Percentiles rank a stretch among this genome's conserved stretches.
These are phyloP conservation scores for Lates calcarifer DNA, from an alignment of 2,113 vertebrate genomes.

Conservation along the genomic window DNA sequence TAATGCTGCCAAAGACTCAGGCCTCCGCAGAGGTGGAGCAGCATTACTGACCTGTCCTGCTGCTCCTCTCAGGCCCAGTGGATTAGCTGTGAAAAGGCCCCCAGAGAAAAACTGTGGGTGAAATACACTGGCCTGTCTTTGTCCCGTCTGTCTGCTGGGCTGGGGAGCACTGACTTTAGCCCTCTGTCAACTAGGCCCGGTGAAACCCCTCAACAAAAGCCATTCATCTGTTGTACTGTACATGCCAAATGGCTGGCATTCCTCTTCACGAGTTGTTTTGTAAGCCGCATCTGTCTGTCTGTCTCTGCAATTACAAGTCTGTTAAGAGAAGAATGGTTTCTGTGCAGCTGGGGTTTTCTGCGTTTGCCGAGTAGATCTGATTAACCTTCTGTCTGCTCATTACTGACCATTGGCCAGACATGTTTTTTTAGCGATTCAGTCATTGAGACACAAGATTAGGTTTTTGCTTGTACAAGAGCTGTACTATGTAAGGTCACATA, in stretches of 20 bases:
- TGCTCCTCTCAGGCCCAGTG: conserved; percentile 78
- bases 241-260: conserved; percentile 81
- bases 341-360: conserved; percentile 79
- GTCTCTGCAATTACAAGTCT: conserved; percentile 78
- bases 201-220: conserved; percentile 82
- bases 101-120: conserved; percentile 76
- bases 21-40: conserved; percentile 76
- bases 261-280: conserved; percentile 79
- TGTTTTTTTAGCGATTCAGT: conserved; percentile 51
- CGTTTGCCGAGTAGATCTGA: conserved; percentile 73
- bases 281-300: conserved; percentile 80
- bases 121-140: conserved; percentile 80
- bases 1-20: conserved; percentile 78
- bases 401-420: conserved; percentile 66
- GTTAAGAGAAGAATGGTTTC: conserved; percentile 79
- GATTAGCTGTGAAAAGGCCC: conserved; percentile 83
- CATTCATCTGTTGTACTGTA: conserved; percentile 83
- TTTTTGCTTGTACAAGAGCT: conserved; percentile 67
- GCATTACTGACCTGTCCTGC: conserved; percentile 80
- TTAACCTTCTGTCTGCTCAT: conserved; percentile 79
- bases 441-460: conserved; percentile 60
- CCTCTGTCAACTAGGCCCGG: conserved; percentile 74
- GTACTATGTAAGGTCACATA: conserved; percentile 43
- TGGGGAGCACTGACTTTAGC: conserved; percentile 80
- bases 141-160: conserved; percentile 76